A percentile compares a stretch with the other conserved stretches of the same genome.
These are phyloP conservation scores for Mesorhabditis spiculigera DNA, from an alignment of 2,888 invertebrate species.

Conservation along the genomic window DNA sequence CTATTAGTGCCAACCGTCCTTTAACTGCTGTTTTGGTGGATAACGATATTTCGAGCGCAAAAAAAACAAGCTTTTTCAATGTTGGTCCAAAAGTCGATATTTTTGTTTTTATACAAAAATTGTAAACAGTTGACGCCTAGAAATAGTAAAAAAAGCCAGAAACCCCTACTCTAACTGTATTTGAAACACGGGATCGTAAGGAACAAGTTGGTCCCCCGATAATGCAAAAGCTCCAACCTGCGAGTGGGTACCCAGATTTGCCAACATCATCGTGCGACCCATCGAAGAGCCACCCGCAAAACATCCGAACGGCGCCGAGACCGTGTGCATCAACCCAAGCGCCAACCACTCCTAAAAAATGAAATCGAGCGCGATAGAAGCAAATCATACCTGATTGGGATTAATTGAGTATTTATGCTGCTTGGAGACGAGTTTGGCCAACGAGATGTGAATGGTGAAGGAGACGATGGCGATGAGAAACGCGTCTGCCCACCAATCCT, in stretches of 20 bases:
- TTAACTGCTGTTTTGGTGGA: too few relatives aligned
- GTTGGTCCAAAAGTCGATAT: too few relatives aligned
- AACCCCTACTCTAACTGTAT: not conserved
- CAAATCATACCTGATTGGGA: constrained; percentile 50
- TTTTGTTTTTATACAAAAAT: too few relatives aligned
- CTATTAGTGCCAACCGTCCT: too few relatives aligned
- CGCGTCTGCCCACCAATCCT: constrained; percentile 16
- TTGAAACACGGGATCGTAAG: not conserved
- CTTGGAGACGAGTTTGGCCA: constrained; percentile 61
- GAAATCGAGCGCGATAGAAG: too few relatives aligned
- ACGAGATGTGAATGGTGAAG: constrained; percentile 47
- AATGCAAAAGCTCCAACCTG: constrained; percentile 17
- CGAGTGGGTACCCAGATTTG: constrained; percentile 45
- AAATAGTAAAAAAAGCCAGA: not conserved
- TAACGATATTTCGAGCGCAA: too few relatives aligned
- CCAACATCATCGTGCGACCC: constrained; percentile 55
- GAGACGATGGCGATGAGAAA: constrained; percentile 45
- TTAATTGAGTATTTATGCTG: constrained; percentile 60
- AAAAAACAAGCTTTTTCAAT: too few relatives aligned
- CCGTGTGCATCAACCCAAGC: constrained; percentile 59
- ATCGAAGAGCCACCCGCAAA: constrained; percentile 61
- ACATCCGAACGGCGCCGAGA: constrained; percentile 60
- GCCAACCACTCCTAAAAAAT: constrained; percentile 62
- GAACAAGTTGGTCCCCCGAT: not conserved
- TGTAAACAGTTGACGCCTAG: not conserved